A percentile compares a stretch with the other conserved stretches of the same genome.
Evolutionary conservation across 2,113 vertebrate genomes (phyloP).

Genomic region (Passer montanus): DNA sequence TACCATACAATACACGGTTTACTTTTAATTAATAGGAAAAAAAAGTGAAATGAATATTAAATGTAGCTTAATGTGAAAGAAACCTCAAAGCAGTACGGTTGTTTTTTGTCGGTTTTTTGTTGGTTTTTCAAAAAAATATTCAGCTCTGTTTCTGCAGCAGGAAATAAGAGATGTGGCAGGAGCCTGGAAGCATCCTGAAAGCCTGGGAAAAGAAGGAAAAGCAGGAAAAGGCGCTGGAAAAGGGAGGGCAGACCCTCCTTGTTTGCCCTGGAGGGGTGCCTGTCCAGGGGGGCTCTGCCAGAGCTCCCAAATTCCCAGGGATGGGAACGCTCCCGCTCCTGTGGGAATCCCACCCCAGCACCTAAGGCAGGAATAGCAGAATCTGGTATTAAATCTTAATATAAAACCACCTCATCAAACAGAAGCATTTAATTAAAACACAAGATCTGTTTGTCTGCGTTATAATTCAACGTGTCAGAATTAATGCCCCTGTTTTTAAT

Average conservation of each 20-base stretch:
- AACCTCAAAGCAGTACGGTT: slow-evolving; percentile 79
- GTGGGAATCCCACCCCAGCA: background rate
- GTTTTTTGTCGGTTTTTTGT: slow-evolving; percentile 8
- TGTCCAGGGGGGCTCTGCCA: background rate
- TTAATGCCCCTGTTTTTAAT: slow-evolving; percentile 79
- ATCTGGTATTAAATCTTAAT: slow-evolving; percentile 64
- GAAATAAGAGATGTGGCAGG: slow-evolving; percentile 50
- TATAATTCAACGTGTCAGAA: slow-evolving; percentile 77
- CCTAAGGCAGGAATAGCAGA: background rate
- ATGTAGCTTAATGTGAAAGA: slow-evolving; percentile 93
- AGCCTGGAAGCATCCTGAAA: background rate
- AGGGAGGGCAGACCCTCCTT: background rate
- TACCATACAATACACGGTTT: slow-evolving; percentile 99
- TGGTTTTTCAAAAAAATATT: slow-evolving; percentile 60
- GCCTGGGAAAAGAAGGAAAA: background rate
- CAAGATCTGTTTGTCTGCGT: slow-evolving; percentile 72
- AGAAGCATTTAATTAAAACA: slow-evolving; percentile 77
- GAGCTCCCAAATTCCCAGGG: background rate
- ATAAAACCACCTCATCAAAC: slow-evolving; percentile 62
- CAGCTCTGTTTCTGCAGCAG: slow-evolving; percentile 68
- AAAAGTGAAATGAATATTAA: slow-evolving; percentile 97
- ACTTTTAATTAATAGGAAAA: slow-evolving; percentile 99
- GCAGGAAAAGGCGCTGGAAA: background rate
- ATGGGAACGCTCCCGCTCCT: background rate
- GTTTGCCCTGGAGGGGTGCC: background rate